Percentiles rank a stretch among this genome's conserved stretches.
Evolutionary conservation across 2,797 vertebrate genomes (phyloP).

Genomic region (Danio albolineatus): DNA sequence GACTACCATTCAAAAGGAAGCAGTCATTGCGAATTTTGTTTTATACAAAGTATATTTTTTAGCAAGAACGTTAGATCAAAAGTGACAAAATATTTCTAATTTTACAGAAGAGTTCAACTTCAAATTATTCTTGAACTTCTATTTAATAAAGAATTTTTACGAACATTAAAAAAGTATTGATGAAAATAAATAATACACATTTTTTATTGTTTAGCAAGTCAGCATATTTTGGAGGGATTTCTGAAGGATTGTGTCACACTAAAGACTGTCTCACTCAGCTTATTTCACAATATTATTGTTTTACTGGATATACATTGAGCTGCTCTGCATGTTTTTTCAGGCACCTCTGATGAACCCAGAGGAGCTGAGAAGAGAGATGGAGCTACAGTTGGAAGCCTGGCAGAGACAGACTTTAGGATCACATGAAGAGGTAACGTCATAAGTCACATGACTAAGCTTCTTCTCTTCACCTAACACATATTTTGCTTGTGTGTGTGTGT

Average conservation of each 20-base stretch:
- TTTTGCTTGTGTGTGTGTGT: not conserved
- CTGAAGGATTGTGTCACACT: not conserved
- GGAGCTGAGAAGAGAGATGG: constrained; percentile 89
- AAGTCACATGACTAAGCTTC: not conserved
- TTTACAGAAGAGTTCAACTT: not conserved
- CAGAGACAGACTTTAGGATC: constrained; percentile 81
- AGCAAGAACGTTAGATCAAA: not conserved
- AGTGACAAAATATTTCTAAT: not conserved
- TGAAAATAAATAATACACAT: not conserved
- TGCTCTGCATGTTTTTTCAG: constrained; percentile 67
- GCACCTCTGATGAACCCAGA: constrained; percentile 79
- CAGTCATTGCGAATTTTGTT: not conserved
- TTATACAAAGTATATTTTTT: not conserved
- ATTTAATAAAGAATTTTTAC: not conserved
- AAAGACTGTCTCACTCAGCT: too few species aligned
- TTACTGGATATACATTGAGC: not conserved
- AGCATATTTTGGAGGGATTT: not conserved
- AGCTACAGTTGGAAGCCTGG: constrained; percentile 91
- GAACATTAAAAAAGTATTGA: not conserved
- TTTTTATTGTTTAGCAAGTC: not conserved
- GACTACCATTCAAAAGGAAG: not conserved
- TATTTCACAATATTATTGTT: not conserved
- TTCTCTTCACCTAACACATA: not conserved
- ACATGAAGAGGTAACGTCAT: constrained; percentile 83
- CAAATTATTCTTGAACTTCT: not conserved